Conservation (phyloP, 1,140 invertebrate species). For the Drosophila lowei region DNA sequence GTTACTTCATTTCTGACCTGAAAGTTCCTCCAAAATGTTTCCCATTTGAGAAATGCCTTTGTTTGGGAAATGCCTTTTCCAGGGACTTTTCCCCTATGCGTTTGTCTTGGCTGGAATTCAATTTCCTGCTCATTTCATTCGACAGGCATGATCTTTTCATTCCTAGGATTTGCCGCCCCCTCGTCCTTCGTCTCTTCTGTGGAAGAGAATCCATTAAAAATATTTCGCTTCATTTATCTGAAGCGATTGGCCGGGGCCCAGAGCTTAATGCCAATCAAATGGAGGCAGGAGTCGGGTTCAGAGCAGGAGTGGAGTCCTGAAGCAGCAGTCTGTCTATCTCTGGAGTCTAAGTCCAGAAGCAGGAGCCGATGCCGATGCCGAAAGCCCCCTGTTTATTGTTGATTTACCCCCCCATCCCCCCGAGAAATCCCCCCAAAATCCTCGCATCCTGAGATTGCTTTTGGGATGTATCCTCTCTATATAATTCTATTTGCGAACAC, state of each 20-base stretch:
- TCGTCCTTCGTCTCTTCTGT: not conserved
- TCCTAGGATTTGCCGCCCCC: not conserved
- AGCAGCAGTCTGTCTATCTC: no score
- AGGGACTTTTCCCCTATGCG: no score
- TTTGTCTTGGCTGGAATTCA: no score
- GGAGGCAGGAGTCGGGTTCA: not conserved
- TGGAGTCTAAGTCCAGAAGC: no score
- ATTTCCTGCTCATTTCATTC: not conserved
- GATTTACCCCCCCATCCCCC: slow-evolving; percentile 22
- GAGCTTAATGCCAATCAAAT: slow-evolving; percentile 57
- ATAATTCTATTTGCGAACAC: slow-evolving; percentile 43
- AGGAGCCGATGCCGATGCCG: not conserved
- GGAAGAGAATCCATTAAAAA: slow-evolving; percentile 41
- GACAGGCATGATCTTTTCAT: no score
- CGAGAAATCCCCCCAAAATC: no score
- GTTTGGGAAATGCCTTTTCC: no score
- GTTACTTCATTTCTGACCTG: no score
- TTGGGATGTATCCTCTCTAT: slow-evolving; percentile 29
- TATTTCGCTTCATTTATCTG: slow-evolving; percentile 55
- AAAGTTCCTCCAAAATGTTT: no score
- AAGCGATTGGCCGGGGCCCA: slow-evolving; percentile 30
- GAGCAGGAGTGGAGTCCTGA: no score
- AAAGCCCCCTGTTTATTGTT: slow-evolving; percentile 46
- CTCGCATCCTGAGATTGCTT: slow-evolving; percentile 33
- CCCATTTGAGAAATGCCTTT: no score